Percentiles rank a stretch among this genome's conserved stretches.
Evolutionary conservation across 2,113 vertebrate genomes (phyloP).

Genomic region (Cynopterus brachyotis): DNA sequence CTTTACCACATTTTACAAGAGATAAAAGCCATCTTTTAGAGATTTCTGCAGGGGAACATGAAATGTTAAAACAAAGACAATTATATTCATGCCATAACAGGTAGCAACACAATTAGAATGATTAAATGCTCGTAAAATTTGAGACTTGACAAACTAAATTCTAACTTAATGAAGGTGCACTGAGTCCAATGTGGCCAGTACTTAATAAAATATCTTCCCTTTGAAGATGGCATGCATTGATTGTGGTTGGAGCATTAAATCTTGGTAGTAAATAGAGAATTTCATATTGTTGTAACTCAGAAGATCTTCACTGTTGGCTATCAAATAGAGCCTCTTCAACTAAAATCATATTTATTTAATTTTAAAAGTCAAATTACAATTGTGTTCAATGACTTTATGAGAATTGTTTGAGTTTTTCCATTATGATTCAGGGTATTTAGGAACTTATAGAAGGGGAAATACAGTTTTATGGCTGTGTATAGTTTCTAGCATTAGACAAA

Average conservation of each 20-base stretch:
- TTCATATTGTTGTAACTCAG: neutral
- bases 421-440: neutral
- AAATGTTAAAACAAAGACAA: conserved; percentile 31
- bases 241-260: neutral
- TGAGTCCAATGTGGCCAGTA: conserved; percentile 6
- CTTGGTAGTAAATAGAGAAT: neutral
- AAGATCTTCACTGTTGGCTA: neutral
- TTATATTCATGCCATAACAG: neutral
- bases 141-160: neutral
- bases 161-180: conserved; percentile 30
- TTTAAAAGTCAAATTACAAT: neutral
- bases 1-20: neutral
- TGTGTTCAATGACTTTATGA: neutral
- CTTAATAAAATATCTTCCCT: neutral
- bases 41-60: neutral
- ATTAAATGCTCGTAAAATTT: neutral
- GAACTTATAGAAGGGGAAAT: neutral
- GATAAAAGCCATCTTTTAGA: neutral
- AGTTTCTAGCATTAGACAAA: neutral
- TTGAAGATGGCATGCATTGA: neutral
- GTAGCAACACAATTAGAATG: neutral
- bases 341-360: neutral
- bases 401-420: neutral
- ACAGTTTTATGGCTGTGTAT: neutral
- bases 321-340: neutral